Base-by-base conservation (phyloP, 1,140 invertebrate genomes). In the Mizuhopecten yessoensis region DNA sequence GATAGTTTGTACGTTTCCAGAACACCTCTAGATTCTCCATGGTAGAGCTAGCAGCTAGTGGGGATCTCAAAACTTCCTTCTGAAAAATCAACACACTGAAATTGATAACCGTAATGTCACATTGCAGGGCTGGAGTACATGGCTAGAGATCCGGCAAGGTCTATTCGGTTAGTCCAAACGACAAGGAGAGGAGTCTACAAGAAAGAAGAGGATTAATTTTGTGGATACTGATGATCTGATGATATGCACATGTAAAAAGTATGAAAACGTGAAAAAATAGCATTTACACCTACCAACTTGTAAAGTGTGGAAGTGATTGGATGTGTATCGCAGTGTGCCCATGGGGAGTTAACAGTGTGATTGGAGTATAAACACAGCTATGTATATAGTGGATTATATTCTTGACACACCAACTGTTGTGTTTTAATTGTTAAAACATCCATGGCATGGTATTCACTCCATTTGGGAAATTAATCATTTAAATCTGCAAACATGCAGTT, bases 51-150 rank as follows among this genome's bases (percentile, higher is more conserved):
- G 57, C 57, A 29, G 57, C n/a, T 75, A 75, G 57, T 75, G 57
- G 57, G 57, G 57, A 75, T 75, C 57, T 75, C 57, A 75, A 75
- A 75, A 75, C 57, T 75, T 75, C 57, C 57, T 75, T 75, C 57
- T 75, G 57, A 75, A 75, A 75, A 75, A 75, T 75, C 57, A 75
- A 75, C 57, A 75, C 57, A 75, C 57, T 75, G 57, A 75, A 75
- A 75, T 75, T 75, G 57, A 75, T 75, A 75, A 75, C 57, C 23
- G 57, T 75, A 75, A 75, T 75, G 57, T 75, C 57, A 75, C 57
- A 75, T 75, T 75, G 57, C 57, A 75, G 57, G 57, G 57, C 57
- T 75, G 57, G 57, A 75, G 57, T 75, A 75, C 57, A 75, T 75
- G 57, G 3, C 57, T 75, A 75, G 57, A 29, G 57, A 75, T 29